These are phyloP conservation scores for Drosophila quadrilineata DNA, from an alignment of 1,140 invertebrate species.

Conservation along the genomic window DNA sequence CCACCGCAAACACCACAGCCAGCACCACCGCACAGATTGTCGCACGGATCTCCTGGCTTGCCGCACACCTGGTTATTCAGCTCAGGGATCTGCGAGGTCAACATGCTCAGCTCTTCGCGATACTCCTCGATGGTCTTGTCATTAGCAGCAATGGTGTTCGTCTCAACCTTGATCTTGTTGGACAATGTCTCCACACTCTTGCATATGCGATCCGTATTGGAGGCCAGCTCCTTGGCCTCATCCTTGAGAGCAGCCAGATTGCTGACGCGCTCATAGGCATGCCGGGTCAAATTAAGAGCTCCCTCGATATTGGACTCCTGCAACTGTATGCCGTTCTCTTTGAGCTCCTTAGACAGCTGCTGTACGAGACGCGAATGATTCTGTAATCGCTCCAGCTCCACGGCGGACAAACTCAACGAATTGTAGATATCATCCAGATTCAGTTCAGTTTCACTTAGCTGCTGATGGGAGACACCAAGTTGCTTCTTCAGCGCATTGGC, in stretches of 20 bases:
- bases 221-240: constrained; percentile 86
- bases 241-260: constrained; percentile 83
- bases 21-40: constrained; percentile 95
- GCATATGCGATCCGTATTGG: constrained; percentile 90
- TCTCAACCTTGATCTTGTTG: constrained; percentile 86
- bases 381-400: constrained; percentile 89
- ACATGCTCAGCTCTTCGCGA: constrained; percentile 84
- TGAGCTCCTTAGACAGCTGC: constrained; percentile 87
- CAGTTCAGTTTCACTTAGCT: constrained; percentile 83
- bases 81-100: constrained; percentile 89
- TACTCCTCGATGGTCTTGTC: constrained; percentile 86
- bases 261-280: constrained; percentile 86
- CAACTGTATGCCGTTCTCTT: constrained; percentile 93
- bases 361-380: constrained; percentile 88
- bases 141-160: constrained; percentile 88
- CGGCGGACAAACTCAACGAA: constrained; percentile 89
- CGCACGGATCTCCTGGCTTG: constrained; percentile 91
- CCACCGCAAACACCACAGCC: constrained; percentile 96
- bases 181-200: constrained; percentile 91
- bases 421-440: constrained; percentile 89
- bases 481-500: constrained; percentile 79
- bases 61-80: constrained; percentile 96
- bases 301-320: constrained; percentile 98
- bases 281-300: constrained; percentile 93
- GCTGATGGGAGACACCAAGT: constrained; percentile 78